These are phyloP conservation scores for Aramus guarauna DNA, from an alignment of 2,113 vertebrate genomes.

Conservation along the genomic window DNA sequence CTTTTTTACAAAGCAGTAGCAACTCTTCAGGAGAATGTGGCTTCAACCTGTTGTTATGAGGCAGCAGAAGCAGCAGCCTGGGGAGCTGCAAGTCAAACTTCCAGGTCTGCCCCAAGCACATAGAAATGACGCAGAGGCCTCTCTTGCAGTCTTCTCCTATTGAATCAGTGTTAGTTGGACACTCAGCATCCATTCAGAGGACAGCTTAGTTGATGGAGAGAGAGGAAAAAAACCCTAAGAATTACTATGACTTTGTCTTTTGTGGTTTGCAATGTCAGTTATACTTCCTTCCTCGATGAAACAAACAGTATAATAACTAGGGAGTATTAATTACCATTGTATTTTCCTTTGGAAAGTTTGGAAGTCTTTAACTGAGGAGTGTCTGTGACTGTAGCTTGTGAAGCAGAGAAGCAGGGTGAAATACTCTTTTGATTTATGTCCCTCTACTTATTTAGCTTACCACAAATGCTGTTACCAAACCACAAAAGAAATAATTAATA, in stretches of 20 bases:
- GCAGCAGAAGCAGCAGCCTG: neutral
- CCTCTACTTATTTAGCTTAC: neutral
- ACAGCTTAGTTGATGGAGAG: neutral
- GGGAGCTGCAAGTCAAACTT: neutral
- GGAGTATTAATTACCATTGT: neutral
- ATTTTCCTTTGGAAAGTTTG: conserved; percentile 9
- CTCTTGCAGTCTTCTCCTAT: neutral
- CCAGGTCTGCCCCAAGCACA: neutral
- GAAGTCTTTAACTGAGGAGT: neutral
- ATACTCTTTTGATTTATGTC: neutral
- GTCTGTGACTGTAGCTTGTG: neutral
- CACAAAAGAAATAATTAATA: conserved; percentile 16
- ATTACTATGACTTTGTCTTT: neutral
- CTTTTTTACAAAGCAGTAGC: neutral
- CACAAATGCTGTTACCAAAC: neutral
- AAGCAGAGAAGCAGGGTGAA: neutral
- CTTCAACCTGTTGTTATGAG: neutral
- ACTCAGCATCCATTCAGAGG: neutral
- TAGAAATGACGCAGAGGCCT: neutral
- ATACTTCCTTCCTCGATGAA: conserved; percentile 2
- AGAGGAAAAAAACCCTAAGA: neutral
- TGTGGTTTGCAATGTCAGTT: neutral
- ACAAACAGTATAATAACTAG: neutral
- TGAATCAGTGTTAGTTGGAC: neutral
- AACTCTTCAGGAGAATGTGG: neutral